Conservation (phyloP, 2,113 vertebrate species). For the Marmota monax region DNA sequence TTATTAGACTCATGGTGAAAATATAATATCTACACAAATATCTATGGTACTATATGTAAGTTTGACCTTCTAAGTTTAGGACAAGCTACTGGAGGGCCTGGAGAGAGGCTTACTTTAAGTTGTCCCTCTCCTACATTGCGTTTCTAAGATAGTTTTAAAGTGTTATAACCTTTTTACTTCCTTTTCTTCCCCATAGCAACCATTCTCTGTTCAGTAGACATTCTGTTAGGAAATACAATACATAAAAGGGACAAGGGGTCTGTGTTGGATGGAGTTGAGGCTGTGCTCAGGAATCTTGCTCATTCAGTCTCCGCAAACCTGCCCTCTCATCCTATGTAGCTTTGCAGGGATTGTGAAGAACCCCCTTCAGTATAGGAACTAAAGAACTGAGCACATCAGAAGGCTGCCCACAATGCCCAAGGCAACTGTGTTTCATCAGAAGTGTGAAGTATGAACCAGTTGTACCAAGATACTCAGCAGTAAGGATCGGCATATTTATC, state of each 20-base stretch:
- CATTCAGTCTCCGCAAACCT: rapidly evolving
- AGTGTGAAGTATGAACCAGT: background rate
- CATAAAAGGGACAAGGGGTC: background rate
- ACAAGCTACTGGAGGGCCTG: background rate
- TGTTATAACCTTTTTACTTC: background rate
- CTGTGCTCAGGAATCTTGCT: background rate
- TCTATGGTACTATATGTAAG: background rate
- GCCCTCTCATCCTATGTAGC: background rate
- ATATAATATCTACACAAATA: background rate
- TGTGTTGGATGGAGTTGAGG: background rate
- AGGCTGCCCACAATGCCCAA: too few species aligned
- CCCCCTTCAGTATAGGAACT: background rate
- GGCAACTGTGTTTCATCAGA: background rate
- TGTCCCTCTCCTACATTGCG: background rate
- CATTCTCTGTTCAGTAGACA: background rate
- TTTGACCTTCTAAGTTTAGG: background rate
- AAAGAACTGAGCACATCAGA: background rate
- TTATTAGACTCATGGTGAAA: background rate
- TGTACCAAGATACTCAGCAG: background rate
- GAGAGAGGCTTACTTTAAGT: background rate
- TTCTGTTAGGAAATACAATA: background rate
- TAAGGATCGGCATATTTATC: background rate
- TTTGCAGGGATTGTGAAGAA: background rate
- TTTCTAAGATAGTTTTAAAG: conserved; percentile 27
- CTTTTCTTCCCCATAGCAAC: background rate